Evolutionary conservation across 1,140 invertebrate genomes (phyloP).

Genomic region (Hesperophylax magnus): DNA sequence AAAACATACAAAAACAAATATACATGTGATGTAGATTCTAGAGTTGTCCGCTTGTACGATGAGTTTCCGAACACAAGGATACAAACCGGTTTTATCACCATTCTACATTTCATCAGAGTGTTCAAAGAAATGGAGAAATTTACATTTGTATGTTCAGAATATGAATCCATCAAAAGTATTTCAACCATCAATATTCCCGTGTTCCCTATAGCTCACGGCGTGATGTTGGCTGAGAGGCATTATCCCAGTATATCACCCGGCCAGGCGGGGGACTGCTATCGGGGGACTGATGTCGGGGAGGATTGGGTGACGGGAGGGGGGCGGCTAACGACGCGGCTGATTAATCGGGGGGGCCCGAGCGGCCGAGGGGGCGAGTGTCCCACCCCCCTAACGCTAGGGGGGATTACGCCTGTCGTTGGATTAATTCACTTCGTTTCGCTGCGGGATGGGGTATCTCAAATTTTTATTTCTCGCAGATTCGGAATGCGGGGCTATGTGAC

Average conservation of each 20-base stretch:
- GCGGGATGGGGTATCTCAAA: no score
- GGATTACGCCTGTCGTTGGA: constrained; percentile 58
- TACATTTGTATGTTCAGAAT: no score
- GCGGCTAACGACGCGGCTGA: constrained; percentile 60
- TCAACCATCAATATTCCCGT: not conserved
- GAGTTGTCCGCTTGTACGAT: no score
- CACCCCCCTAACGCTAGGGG: constrained; percentile 59
- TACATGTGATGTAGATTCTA: no score
- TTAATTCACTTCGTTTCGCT: constrained; percentile 39
- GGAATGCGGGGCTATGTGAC: no score
- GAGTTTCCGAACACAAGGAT: no score
- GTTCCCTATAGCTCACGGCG: constrained; percentile 1
- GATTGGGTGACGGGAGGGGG: constrained; percentile 48
- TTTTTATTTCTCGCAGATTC: no score
- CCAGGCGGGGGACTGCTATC: not conserved
- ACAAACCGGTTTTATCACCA: no score
- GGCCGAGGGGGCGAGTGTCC: constrained; percentile 59
- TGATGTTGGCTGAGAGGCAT: constrained; percentile 19
- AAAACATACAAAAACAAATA: no score
- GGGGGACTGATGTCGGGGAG: constrained; percentile 43
- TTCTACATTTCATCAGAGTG: no score
- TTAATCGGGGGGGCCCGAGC: constrained; percentile 61
- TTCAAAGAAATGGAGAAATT: no score
- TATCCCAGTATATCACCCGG: constrained; percentile 4
- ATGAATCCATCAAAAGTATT: no score